Percentiles rank a stretch among this genome's conserved stretches.
These are phyloP conservation scores for Lutjanus campechanus DNA, from an alignment of 2,797 vertebrate species.

Conservation along the genomic window DNA sequence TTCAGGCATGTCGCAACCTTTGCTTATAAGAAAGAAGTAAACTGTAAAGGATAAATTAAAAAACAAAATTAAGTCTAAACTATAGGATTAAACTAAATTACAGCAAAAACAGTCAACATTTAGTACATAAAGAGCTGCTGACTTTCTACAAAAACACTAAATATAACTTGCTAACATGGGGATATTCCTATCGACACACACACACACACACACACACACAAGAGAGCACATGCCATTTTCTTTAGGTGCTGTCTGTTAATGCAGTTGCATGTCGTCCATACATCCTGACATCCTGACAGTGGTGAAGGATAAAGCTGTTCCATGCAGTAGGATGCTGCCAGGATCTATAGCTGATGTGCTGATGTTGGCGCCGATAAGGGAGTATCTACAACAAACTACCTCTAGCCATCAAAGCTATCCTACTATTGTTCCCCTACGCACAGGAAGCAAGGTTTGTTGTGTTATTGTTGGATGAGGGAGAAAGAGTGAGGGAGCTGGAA, in stretches of 20 bases:
- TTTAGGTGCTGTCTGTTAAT: conserved; percentile 21
- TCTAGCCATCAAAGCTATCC: conserved; percentile 87
- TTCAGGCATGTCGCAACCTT: too few species aligned
- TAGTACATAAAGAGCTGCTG: background rate
- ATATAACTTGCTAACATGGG: background rate
- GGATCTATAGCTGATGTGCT: conserved; percentile 67
- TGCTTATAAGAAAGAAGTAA: background rate
- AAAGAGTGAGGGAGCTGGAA: conserved; percentile 59
- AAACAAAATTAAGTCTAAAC: background rate
- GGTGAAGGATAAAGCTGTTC: conserved; percentile 36
- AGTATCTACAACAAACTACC: conserved; percentile 74
- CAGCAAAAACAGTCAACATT: background rate
- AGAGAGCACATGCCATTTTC: background rate
- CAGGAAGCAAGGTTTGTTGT: conserved; percentile 85
- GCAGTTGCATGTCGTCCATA: conserved; percentile 26
- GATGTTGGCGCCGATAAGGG: conserved; percentile 70
- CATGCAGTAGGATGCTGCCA: conserved; percentile 31
- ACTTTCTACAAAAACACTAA: background rate
- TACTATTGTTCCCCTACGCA: conserved; percentile 83
- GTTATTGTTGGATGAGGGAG: conserved; percentile 87
- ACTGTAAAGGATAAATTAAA: background rate
- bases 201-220: too few species aligned
- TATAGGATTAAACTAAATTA: background rate
- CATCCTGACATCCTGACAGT: conserved; percentile 55
- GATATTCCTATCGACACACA: too few species aligned